Percentiles rank a stretch among this genome's conserved stretches.
phyloP scores from a whole-genome alignment of 2,797 vertebrate genomes.

The Apogon hyalosoma region DNA sequence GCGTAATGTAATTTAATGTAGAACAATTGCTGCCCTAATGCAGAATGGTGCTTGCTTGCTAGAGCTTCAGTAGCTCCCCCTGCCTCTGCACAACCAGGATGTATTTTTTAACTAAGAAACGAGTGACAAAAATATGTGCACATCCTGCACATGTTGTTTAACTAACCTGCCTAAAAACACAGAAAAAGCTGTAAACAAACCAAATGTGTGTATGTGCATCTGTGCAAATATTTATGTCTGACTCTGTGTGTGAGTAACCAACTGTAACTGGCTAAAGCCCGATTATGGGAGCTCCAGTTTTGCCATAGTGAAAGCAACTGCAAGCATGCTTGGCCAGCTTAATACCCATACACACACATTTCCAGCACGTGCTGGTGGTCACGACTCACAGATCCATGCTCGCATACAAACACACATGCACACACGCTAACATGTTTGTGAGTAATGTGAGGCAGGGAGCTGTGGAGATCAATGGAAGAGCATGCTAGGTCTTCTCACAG shows the following conservation, averaged over 20 bases:
- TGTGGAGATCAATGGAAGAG: slow-evolving; percentile 68
- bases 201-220: slow-evolving; percentile 11
- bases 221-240: slow-evolving; percentile 5
- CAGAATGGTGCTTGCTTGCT: slow-evolving; percentile 14
- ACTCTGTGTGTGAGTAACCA: slow-evolving; percentile 7
- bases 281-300: slow-evolving; percentile 44
- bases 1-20: slow-evolving; percentile 5
- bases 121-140: background rate
- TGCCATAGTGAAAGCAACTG: slow-evolving; percentile 32
- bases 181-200: background rate
- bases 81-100: slow-evolving; percentile 14
- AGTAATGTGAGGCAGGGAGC: slow-evolving; percentile 54
- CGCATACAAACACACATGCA: slow-evolving; percentile 27
- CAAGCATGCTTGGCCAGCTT: slow-evolving; percentile 52
- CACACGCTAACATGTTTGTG: slow-evolving; percentile 40
- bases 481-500: slow-evolving; percentile 62
- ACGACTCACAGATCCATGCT: slow-evolving; percentile 38
- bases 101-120: background rate
- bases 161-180: slow-evolving; percentile 4
- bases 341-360: slow-evolving; percentile 34
- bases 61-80: slow-evolving; percentile 3
- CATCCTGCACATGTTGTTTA: slow-evolving; percentile 9
- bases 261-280: slow-evolving; percentile 37
- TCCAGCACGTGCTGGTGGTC: slow-evolving; percentile 42
- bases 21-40: slow-evolving; percentile 15